Evolutionary conservation across 1,140 invertebrate species (phyloP), one percentile per base, ranked within the genome.

Genomic region (Frieseomelitta varia): DNA sequence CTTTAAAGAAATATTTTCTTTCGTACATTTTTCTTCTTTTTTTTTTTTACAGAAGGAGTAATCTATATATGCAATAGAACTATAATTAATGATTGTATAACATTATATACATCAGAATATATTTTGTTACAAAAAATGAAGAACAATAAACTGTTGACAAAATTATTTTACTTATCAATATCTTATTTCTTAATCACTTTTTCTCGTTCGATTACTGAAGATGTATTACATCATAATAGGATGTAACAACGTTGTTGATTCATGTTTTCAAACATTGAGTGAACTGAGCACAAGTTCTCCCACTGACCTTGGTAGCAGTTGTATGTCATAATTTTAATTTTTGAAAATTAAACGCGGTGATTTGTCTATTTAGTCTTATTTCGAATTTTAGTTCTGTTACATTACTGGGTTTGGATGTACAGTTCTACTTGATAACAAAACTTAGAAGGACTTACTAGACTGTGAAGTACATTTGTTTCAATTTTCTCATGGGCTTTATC

Each of bases 401-500:
- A 51, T 67, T 24, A 12, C n/a, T 61, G n/a, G 24, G 12, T 24
- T 15, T 27, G 11, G 15, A 39, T 79, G 12, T 56, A 15, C 21
- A 19, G 8, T 61, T 19, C 39, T 11, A 55, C 53, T 27, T 71
- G 39, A 58, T 79, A 30, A 61, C 17, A 65, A 24, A 79, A 39
- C 19, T 27, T 24, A 21, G 30, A 53, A n/a, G 24, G 1, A 17
- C 0, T 0, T 77, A 51, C 30, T 47, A 34, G n/a, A 67, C 30
- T n/a, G 53, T 51, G 51, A 24, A 47, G n/a, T 53, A 84, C n/a
- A 69, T 24, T 73, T 56, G 27, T 51, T 58, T 47, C 27, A 67
- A 67, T 73, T 74, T 72, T 84, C 83, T 88, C 80, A 97, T 97
- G 96, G 96, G 95, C 92, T 95, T 96, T 90, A 95, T 97, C 86